These are phyloP conservation scores for Heliothis subflexa DNA, from an alignment of 1,140 invertebrate species.

Conservation along the genomic window DNA sequence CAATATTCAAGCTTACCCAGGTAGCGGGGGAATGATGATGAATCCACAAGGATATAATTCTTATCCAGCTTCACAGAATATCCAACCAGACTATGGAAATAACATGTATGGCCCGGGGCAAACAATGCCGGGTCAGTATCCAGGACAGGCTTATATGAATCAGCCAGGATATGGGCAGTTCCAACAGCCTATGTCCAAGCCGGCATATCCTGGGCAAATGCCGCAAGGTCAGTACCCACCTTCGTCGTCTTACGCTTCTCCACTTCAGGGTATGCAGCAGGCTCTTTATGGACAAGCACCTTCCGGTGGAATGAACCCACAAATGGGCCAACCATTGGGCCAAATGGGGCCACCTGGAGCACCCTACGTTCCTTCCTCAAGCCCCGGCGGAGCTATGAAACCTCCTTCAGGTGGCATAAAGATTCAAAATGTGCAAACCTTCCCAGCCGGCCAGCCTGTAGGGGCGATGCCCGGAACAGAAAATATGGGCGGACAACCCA, in stretches of 20 bases:
- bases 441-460: conserved; percentile 68
- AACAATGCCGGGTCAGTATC: conserved; percentile 67
- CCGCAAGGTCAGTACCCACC: conserved; percentile 63
- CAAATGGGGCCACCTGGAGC: conserved; percentile 73
- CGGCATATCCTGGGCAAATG: conserved; percentile 61
- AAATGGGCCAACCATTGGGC: conserved; percentile 62
- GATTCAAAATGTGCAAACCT: conserved; percentile 82
- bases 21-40: conserved; percentile 70
- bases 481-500: conserved; percentile 29
- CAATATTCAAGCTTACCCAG: conserved; percentile 84
- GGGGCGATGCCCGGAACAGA: conserved; percentile 7
- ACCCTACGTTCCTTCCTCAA: conserved; percentile 67
- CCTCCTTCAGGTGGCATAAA: conserved; percentile 65
- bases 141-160: conserved; percentile 68
- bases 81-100: conserved; percentile 63
- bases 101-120: conserved; percentile 67
- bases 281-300: conserved; percentile 72
- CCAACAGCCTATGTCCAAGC: conserved; percentile 67
- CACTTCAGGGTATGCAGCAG: conserved; percentile 80
- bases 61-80: conserved; percentile 63
- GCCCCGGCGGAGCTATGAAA: conserved; percentile 71
- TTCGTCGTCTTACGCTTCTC: conserved; percentile 68
- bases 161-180: conserved; percentile 68
- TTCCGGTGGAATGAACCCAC: conserved; percentile 64
- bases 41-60: conserved; percentile 68